Evolutionary conservation across 2,113 vertebrate genomes (phyloP).

Genomic region (Chroicocephalus ridibundus): DNA sequence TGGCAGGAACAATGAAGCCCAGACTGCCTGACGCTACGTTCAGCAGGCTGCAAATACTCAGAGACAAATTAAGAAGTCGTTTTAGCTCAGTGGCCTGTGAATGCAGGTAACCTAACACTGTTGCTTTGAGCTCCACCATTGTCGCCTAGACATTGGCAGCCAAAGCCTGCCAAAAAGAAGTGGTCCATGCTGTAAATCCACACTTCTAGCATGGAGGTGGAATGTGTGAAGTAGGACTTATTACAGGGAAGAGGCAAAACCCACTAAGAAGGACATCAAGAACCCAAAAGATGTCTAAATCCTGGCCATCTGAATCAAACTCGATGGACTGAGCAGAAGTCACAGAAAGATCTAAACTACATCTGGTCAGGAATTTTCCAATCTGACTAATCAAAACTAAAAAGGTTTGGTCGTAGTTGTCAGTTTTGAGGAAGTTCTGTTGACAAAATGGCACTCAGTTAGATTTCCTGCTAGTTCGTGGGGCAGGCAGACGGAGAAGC

Average conservation of each 20-base stretch:
- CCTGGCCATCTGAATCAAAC: not conserved
- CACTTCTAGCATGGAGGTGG: not conserved
- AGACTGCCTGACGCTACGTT: not conserved
- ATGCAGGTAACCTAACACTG: not conserved
- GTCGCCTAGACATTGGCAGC: not conserved
- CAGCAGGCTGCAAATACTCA: not conserved
- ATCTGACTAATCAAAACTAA: not conserved
- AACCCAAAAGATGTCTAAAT: not conserved
- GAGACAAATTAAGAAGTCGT: not conserved
- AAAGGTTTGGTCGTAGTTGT: not conserved
- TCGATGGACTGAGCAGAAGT: not conserved
- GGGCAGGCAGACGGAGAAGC: not conserved
- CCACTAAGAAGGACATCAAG: not conserved
- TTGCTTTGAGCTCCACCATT: not conserved
- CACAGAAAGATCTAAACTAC: not conserved
- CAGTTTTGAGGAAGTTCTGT: not conserved
- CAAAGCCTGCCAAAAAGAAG: not conserved
- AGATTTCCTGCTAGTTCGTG: not conserved
- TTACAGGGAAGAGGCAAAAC: not conserved
- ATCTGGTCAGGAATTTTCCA: not conserved
- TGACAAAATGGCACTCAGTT: not conserved
- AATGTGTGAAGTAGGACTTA: not conserved
- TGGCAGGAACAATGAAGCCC: not conserved
- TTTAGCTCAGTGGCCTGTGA: not conserved
- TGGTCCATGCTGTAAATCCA: not conserved